Conservation (phyloP, 1,140 invertebrate species). For the Cydia amplana region DNA sequence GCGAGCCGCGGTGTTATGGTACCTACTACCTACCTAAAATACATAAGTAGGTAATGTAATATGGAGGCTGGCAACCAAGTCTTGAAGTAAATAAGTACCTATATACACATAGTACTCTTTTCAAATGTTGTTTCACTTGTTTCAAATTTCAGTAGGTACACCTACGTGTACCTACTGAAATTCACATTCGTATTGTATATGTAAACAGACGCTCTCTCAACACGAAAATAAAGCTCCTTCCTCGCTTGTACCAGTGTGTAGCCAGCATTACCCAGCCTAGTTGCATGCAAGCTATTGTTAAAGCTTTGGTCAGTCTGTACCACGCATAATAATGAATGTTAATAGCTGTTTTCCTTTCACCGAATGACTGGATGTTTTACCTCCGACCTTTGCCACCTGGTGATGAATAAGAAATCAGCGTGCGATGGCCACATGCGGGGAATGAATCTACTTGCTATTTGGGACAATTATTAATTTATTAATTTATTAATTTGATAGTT, state of each 20-base stretch:
- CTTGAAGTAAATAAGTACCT: no score
- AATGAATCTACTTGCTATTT: slow-evolving; percentile 30
- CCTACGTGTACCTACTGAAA: no score
- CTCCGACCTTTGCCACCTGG: slow-evolving; percentile 28
- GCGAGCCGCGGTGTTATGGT: no score
- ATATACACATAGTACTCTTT: no score
- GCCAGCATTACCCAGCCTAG: slow-evolving; percentile 4
- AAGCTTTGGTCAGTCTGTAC: slow-evolving; percentile 30
- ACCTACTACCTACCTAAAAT: no score
- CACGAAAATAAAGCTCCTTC: not conserved
- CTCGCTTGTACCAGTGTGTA: not conserved
- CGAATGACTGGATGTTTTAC: slow-evolving; percentile 30
- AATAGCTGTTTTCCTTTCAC: slow-evolving; percentile 33
- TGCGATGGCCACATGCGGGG: slow-evolving; percentile 28
- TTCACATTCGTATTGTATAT: no score
- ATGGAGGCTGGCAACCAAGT: no score
- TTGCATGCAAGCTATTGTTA: slow-evolving; percentile 28
- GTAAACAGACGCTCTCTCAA: no score
- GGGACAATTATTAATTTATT: slow-evolving; percentile 31
- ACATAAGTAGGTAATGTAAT: no score
- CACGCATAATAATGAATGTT: slow-evolving; percentile 32
- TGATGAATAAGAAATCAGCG: slow-evolving; percentile 34
- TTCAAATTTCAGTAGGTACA: no score
- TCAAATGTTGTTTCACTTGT: no score
- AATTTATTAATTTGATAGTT: slow-evolving; percentile 19